Conservation (phyloP, 1,140 invertebrate species). For the Drosophila nebulosa region DNA sequence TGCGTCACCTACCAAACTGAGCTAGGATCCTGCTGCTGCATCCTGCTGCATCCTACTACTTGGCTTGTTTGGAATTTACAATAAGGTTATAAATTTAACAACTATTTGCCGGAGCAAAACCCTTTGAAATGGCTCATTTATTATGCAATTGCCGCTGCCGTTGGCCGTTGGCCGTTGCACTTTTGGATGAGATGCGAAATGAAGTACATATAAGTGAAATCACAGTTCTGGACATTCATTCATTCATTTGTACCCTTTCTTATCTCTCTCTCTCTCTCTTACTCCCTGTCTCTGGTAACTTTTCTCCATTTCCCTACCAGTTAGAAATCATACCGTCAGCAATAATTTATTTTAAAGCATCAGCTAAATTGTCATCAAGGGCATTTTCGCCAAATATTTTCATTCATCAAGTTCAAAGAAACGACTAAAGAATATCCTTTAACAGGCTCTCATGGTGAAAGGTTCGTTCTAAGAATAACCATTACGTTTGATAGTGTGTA, state of each 20-base stretch:
- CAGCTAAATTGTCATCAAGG: constrained; percentile 65
- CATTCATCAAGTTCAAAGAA: not conserved
- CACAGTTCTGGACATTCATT: not conserved
- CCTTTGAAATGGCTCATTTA: constrained; percentile 62
- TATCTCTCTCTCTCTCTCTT: not conserved
- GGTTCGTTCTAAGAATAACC: not conserved
- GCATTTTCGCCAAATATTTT: constrained; percentile 39
- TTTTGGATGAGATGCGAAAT: not conserved
- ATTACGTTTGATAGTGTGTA: too few relatives aligned
- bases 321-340: constrained; percentile 14
- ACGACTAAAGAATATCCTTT: not conserved
- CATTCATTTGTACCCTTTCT: not conserved
- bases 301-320: not conserved
- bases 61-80: constrained; percentile 53
- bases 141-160: constrained; percentile 70
- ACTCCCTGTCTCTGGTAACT: not conserved
- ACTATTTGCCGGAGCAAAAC: constrained; percentile 25
- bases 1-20: constrained; percentile 10
- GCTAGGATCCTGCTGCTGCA: not conserved
- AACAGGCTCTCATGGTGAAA: not conserved
- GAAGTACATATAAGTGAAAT: not conserved
- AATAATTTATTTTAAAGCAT: constrained; percentile 60
- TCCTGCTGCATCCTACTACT: not conserved
- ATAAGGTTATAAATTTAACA: constrained; percentile 68
- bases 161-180: too few relatives aligned